These are phyloP conservation scores for Murina feae DNA, from an alignment of 2,113 vertebrate species.

Conservation along the genomic window DNA sequence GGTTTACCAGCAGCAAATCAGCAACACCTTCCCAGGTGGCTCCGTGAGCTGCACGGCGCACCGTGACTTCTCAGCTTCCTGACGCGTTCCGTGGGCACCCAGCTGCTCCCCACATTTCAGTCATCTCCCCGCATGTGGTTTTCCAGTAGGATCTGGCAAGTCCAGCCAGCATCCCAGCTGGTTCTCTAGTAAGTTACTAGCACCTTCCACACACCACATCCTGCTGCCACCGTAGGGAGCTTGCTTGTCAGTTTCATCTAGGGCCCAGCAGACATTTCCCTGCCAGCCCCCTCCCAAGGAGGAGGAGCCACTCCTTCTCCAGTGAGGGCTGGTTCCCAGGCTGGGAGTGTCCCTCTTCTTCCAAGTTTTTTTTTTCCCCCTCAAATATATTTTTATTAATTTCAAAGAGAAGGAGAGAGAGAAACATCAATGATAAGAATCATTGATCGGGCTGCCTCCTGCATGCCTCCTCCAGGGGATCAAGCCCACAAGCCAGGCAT, in stretches of 20 bases:
- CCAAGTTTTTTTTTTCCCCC: background rate
- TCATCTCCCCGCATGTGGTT: background rate
- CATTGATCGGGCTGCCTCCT: too few relatives aligned
- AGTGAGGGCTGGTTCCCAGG: background rate
- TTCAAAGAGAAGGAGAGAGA: too few relatives aligned
- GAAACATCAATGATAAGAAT: too few relatives aligned
- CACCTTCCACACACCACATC: background rate
- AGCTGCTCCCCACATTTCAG: background rate
- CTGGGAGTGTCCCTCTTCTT: background rate
- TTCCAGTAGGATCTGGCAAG: background rate
- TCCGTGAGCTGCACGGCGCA: background rate
- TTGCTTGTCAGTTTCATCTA: background rate
- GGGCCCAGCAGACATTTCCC: background rate
- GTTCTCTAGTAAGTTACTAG: background rate
- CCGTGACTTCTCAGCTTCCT: background rate
- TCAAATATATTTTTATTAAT: too few relatives aligned
- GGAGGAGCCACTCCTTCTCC: background rate
- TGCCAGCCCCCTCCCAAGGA: background rate
- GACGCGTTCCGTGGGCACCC: background rate
- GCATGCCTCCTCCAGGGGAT: too few relatives aligned
- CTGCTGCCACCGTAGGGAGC: background rate
- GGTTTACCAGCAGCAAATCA: background rate
- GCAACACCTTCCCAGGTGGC: background rate
- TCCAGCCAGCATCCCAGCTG: background rate
- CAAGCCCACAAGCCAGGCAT: too few relatives aligned